These are phyloP conservation scores for Neosilurus hyrtlii DNA, from an alignment of 2,797 vertebrate genomes.

Conservation along the genomic window DNA sequence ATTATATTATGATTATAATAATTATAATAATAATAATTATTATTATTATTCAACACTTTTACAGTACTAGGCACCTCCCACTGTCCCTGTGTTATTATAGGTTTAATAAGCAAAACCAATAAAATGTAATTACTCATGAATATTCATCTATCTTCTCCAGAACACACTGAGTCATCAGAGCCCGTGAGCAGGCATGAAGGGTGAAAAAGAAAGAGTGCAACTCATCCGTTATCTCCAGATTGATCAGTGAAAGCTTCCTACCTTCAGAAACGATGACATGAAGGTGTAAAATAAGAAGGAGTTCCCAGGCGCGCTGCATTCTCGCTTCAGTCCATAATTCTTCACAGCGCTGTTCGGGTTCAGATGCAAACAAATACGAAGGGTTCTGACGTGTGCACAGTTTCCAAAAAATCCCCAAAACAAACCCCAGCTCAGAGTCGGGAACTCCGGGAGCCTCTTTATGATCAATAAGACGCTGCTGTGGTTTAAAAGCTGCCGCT, in stretches of 20 bases:
- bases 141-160: constrained; percentile 16
- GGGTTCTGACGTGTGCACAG: background rate
- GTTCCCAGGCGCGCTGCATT: constrained; percentile 71
- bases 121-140: constrained; percentile 8
- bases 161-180: constrained; percentile 24
- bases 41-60: constrained; percentile 1
- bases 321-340: constrained; percentile 65
- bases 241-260: constrained; percentile 48
- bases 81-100: background rate
- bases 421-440: background rate
- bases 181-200: background rate
- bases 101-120: background rate
- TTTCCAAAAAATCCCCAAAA: background rate
- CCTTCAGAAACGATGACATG: constrained; percentile 68
- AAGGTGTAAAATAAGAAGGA: constrained; percentile 66
- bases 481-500: constrained; percentile 38
- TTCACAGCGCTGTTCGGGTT: constrained; percentile 43
- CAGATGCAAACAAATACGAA: background rate
- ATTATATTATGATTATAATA: too few relatives aligned
- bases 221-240: background rate
- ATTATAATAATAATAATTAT: too few relatives aligned
- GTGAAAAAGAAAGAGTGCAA: background rate
- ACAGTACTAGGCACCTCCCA: background rate
- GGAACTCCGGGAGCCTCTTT: constrained; percentile 28
- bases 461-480: constrained; percentile 30